Percentiles rank a stretch among this genome's conserved stretches.
Evolutionary conservation across 2,888 invertebrate genomes (phyloP).

Genomic region (Crematogaster levior): DNA sequence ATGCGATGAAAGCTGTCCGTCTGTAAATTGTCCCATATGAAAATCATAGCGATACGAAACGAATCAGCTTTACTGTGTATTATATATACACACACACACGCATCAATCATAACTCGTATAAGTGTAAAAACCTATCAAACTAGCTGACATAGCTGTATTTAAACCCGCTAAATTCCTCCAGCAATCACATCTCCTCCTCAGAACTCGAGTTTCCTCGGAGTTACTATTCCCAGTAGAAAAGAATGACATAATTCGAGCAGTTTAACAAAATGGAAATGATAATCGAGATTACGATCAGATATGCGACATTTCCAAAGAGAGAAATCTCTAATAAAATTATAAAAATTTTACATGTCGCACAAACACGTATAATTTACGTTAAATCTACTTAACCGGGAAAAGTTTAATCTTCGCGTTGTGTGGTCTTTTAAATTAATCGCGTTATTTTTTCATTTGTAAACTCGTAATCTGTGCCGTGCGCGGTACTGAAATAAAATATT

Average conservation of each 20-base stretch:
- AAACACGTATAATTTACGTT: constrained; percentile 8
- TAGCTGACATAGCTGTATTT: neutral
- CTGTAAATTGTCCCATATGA: constrained; percentile 40
- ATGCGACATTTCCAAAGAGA: neutral
- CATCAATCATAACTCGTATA: constrained; percentile 18
- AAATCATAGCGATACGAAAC: constrained; percentile 46
- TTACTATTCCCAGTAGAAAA: neutral
- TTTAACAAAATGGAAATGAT: neutral
- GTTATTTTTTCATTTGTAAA: constrained; percentile 7
- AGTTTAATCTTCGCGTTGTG: neutral
- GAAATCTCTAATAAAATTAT: neutral
- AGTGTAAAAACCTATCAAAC: neutral
- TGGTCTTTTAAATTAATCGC: constrained; percentile 11
- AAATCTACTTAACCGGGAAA: neutral
- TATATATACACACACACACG: too few species aligned
- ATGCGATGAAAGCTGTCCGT: constrained; percentile 44
- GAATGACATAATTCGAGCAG: neutral
- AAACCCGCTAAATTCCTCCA: neutral
- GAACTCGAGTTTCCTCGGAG: neutral
- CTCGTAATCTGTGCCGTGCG: neutral
- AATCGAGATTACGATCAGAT: neutral
- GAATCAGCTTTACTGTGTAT: neutral
- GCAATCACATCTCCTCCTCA: neutral
- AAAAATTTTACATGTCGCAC: neutral
- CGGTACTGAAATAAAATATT: constrained; percentile 15